Evolutionary conservation across 2,888 invertebrate genomes (phyloP).

Genomic region (Caenorhabditis auriculariae): DNA sequence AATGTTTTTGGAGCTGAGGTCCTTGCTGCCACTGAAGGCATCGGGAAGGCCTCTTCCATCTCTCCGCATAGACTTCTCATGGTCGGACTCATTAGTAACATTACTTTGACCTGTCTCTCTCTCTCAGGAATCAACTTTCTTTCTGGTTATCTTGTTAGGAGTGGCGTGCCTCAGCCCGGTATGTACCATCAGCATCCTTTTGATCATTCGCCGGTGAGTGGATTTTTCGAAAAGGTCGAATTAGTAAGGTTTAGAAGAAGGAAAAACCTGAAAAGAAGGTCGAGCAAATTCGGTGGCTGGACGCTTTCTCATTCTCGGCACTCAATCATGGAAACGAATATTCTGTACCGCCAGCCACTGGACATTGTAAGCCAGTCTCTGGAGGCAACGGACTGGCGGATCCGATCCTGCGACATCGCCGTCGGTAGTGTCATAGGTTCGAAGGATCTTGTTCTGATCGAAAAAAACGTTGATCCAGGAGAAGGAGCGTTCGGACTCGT

Average conservation of each 20-base stretch:
- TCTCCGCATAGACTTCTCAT: no score
- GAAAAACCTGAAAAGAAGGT: background rate
- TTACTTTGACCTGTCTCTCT: no score
- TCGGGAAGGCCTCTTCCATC: no score
- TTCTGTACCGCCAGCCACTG: conserved; percentile 41
- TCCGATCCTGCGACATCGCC: conserved; percentile 42
- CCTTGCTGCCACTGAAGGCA: no score
- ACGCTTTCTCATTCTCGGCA: conserved; percentile 28
- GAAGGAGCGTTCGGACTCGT: conserved; percentile 79
- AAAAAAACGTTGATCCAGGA: conserved; percentile 68
- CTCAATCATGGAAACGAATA: conserved; percentile 52
- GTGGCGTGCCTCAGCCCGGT: conserved; percentile 19
- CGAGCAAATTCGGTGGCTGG: conserved; percentile 2
- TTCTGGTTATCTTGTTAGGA: conserved; percentile 15
- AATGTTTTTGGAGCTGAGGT: no score
- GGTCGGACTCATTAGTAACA: no score
- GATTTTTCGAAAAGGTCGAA: conserved; percentile 13
- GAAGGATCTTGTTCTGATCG: background rate
- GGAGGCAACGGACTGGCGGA: conserved; percentile 48
- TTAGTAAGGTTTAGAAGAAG: background rate
- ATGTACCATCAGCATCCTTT: conserved; percentile 14
- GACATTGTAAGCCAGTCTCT: conserved; percentile 12
- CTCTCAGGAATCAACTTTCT: conserved; percentile 11
- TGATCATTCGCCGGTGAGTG: conserved; percentile 3
- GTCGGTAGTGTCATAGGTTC: conserved; percentile 43